phyloP scores from a whole-genome alignment of 2,888 invertebrate genomes.

The Ormia ochracea region DNA sequence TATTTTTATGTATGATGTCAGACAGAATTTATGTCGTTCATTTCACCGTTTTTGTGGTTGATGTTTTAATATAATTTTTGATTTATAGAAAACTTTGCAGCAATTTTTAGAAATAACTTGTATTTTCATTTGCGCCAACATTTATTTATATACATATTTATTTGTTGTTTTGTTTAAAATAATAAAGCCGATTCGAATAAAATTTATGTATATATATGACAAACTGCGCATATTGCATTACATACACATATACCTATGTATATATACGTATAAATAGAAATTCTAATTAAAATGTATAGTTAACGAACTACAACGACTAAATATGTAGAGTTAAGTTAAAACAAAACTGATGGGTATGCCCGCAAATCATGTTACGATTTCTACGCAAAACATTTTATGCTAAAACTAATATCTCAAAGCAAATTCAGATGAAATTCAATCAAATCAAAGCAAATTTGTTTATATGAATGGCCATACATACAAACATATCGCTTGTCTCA shows the following conservation, averaged over 20 bases:
- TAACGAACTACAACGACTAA: background rate
- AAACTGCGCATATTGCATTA: no score
- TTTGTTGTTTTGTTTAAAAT: conserved; percentile 8
- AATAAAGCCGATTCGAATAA: background rate
- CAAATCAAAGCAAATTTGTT: no score
- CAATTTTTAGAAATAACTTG: conserved; percentile 46
- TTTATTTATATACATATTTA: conserved; percentile 17
- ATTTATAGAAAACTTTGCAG: conserved; percentile 24
- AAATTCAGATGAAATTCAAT: no score
- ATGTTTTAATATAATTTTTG: conserved; percentile 38
- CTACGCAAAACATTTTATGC: no score
- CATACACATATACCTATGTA: background rate
- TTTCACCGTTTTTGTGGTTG: conserved; percentile 1
- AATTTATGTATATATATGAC: no score
- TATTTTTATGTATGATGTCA: conserved; percentile 27
- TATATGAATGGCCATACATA: no score
- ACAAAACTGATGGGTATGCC: no score
- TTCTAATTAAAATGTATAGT: background rate
- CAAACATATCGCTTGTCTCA: no score
- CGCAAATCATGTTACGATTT: no score
- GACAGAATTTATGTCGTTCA: conserved; percentile 27
- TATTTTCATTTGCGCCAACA: conserved; percentile 16
- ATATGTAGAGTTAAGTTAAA: no score
- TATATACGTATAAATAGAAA: background rate
- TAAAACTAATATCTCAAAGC: no score